A percentile compares a stretch with the other conserved stretches of the same genome.
phyloP scores from a whole-genome alignment of 2,888 invertebrate genomes.

The Cheilosia urbana region DNA sequence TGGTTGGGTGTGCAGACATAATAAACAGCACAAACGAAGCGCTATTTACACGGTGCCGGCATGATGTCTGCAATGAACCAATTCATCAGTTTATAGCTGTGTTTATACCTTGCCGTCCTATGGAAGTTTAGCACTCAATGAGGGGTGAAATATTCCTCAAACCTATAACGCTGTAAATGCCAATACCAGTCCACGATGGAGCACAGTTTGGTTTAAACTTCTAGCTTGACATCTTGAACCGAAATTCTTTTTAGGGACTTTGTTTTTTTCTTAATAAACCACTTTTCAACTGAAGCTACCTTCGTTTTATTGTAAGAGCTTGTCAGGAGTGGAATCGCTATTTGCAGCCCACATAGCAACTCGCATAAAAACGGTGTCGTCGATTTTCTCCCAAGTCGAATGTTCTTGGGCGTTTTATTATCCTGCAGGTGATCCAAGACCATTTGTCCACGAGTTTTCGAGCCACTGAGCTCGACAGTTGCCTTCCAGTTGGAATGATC shows the following conservation, averaged over 20 bases:
- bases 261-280: constrained; percentile 17
- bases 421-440: constrained; percentile 86
- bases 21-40: too few species aligned
- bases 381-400: constrained; percentile 82
- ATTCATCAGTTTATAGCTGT: too few species aligned
- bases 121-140: too few species aligned
- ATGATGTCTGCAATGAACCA: too few species aligned
- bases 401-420: constrained; percentile 78
- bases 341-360: constrained; percentile 83
- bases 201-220: too few species aligned
- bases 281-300: not conserved
- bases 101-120: too few species aligned
- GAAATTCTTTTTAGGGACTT: constrained; percentile 1
- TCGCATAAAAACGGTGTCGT: constrained; percentile 84
- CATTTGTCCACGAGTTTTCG: constrained; percentile 87
- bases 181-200: not conserved
- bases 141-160: too few species aligned
- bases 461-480: constrained; percentile 86
- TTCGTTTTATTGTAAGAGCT: constrained; percentile 48
- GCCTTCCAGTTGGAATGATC: constrained; percentile 83
- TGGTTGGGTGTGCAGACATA: too few species aligned
- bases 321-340: constrained; percentile 75
- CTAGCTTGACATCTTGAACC: too few species aligned
- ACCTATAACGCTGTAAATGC: constrained; percentile 6
- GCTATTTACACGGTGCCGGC: too few species aligned